phyloP scores from a whole-genome alignment of 1,140 invertebrate species.

The Anastrepha obliqua region DNA sequence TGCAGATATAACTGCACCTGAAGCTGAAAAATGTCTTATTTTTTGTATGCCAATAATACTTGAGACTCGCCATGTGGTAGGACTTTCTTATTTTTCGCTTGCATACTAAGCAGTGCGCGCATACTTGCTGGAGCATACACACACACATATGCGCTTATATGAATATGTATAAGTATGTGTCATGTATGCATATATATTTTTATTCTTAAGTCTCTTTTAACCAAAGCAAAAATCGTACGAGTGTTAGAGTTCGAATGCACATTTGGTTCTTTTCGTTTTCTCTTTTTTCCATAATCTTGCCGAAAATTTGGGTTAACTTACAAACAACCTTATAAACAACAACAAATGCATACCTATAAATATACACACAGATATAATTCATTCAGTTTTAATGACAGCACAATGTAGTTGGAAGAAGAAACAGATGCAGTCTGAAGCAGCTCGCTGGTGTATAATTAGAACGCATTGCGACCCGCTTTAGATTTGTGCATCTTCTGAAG shows the following conservation, averaged over 20 bases:
- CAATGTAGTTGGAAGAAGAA: conserved; percentile 3
- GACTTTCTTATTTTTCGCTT: no score
- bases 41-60: no score
- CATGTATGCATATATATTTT: no score
- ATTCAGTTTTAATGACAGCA: background rate
- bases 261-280: background rate
- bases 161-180: no score
- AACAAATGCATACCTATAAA: background rate
- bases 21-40: no score
- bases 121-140: no score
- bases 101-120: no score
- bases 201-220: background rate
- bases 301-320: conserved; percentile 49
- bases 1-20: no score
- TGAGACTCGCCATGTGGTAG: no score
- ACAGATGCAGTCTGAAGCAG: conserved; percentile 24
- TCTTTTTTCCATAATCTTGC: conserved; percentile 48
- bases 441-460: conserved; percentile 8
- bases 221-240: background rate
- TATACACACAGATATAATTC: conserved; percentile 6
- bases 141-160: no score
- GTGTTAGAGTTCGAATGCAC: background rate
- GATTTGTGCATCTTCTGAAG: background rate
- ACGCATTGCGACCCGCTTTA: conserved; percentile 16
- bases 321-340: conserved; percentile 23